Conservation (phyloP, 1,140 invertebrate species). For the Zaprionus taronus region DNA sequence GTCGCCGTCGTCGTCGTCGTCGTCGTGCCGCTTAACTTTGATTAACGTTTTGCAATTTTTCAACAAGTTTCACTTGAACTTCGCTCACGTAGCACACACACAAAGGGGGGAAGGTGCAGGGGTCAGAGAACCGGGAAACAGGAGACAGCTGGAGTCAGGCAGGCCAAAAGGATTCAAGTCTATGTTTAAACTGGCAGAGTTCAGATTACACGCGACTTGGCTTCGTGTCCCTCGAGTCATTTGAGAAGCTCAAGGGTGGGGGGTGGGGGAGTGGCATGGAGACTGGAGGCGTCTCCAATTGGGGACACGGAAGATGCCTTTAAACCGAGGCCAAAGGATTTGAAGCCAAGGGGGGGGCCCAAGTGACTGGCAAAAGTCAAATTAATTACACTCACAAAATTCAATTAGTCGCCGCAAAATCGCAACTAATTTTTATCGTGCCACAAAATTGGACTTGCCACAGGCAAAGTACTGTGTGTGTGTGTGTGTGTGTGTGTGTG, state of each 20-base stretch:
- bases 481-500: constrained; percentile 2
- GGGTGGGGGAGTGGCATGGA: not conserved
- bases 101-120: not conserved
- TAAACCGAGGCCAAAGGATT: not conserved
- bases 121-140: not conserved
- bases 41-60: constrained; percentile 82
- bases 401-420: constrained; percentile 21
- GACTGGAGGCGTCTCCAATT: not conserved
- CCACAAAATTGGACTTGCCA: constrained; percentile 13
- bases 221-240: constrained; percentile 23
- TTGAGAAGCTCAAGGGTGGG: constrained; percentile 11
- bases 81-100: constrained; percentile 39
- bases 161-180: constrained; percentile 66
- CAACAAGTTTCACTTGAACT: constrained; percentile 77
- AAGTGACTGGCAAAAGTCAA: not conserved
- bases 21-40: constrained; percentile 71
- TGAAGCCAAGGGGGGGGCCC: not conserved
- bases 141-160: constrained; percentile 18
- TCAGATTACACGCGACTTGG: constrained; percentile 73
- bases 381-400: constrained; percentile 9
- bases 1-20: constrained; percentile 49
- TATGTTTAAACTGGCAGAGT: constrained; percentile 58
- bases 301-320: not conserved
- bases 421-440: constrained; percentile 23
- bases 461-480: not conserved